Conservation (phyloP, 2,797 vertebrate genomes). For the Echiichthys vipera region DNA sequence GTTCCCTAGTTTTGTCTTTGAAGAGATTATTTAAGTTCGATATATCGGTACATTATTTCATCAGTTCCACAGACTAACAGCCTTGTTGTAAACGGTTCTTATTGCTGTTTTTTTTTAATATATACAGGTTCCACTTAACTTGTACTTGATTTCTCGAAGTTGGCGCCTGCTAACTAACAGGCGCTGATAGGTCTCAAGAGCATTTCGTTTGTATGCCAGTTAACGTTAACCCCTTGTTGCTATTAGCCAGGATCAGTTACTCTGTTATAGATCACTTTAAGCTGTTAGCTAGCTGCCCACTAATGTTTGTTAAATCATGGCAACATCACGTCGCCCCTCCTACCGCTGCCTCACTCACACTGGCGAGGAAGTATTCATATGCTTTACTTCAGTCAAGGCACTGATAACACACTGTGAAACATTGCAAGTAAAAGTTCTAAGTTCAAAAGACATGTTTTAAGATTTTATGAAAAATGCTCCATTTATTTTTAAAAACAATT, state of each 20-base stretch:
- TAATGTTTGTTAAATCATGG: constrained; percentile 77
- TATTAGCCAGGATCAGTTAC: fast-evolving
- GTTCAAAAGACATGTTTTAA: too few relatives aligned
- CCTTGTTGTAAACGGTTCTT: too few relatives aligned
- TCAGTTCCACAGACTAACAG: too few relatives aligned
- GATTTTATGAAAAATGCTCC: too few relatives aligned
- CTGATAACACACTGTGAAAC: neutral
- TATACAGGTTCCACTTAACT: too few relatives aligned
- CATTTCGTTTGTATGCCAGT: neutral
- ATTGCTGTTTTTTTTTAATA: too few relatives aligned
- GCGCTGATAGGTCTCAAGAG: neutral
- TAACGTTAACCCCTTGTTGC: neutral
- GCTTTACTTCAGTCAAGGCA: neutral
- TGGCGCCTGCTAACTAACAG: too few relatives aligned
- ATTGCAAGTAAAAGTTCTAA: neutral
- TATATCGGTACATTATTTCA: too few relatives aligned
- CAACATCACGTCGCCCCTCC: constrained; percentile 59
- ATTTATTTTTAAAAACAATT: too few relatives aligned
- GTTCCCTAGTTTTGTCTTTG: too few relatives aligned
- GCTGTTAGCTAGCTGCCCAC: constrained; percentile 12
- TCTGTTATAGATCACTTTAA: neutral
- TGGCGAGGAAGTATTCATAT: neutral
- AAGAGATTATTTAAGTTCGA: too few relatives aligned
- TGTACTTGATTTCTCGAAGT: too few relatives aligned
- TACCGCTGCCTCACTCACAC: constrained; percentile 12